phyloP scores from a whole-genome alignment of 2,888 invertebrate genomes.

The Tillus elongatus region DNA sequence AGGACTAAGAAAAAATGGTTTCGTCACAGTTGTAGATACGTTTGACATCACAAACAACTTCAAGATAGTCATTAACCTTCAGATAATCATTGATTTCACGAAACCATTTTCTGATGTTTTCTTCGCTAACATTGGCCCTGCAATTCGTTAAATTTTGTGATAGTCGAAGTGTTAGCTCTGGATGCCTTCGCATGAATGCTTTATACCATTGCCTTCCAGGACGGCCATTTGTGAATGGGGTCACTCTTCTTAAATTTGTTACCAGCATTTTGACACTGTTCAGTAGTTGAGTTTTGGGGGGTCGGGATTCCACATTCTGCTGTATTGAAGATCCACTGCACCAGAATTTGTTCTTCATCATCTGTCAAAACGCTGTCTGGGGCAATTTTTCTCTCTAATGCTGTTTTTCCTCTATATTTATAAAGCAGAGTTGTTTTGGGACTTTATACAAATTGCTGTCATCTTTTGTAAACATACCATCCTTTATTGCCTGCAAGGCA shows the following conservation, averaged over 20 bases:
- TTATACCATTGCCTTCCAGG: constrained; percentile 33
- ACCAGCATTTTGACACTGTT: constrained; percentile 24
- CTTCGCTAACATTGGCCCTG: constrained; percentile 26
- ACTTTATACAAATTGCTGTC: constrained; percentile 1
- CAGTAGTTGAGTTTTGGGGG: constrained; percentile 27
- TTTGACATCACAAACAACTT: constrained; percentile 7
- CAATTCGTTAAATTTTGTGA: constrained; percentile 27
- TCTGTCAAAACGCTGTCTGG: background rate
- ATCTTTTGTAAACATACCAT: constrained; percentile 3
- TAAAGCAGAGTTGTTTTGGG: constrained; percentile 9
- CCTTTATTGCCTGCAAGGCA: no score
- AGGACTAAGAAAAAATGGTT: constrained; percentile 23
- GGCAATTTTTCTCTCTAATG: constrained; percentile 10
- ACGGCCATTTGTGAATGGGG: no score
- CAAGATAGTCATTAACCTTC: no score
- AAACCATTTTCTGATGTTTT: constrained; percentile 26
- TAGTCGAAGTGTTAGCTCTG: constrained; percentile 24
- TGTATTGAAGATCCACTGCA: constrained; percentile 23
- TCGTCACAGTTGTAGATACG: constrained; percentile 18
- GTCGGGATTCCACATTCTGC: constrained; percentile 28
- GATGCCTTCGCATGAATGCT: constrained; percentile 30
- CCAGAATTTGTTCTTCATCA: constrained; percentile 8
- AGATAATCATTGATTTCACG: constrained; percentile 12
- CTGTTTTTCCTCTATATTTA: constrained; percentile 5
- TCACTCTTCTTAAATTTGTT: constrained; percentile 17